Conservation (phyloP, 2,888 invertebrate species). For the Stenurella melanura region DNA sequence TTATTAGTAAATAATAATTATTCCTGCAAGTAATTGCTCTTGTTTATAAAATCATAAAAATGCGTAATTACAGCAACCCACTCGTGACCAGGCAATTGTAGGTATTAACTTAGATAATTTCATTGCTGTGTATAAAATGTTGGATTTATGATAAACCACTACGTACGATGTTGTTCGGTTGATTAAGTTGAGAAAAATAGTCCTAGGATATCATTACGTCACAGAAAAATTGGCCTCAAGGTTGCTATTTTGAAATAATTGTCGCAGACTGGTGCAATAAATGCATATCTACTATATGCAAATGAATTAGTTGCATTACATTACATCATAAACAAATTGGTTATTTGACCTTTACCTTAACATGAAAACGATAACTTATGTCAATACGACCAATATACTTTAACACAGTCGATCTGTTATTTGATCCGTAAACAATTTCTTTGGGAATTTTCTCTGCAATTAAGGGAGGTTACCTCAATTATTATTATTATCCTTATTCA, state of each 20-base stretch:
- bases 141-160: neutral
- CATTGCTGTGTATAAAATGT: neutral
- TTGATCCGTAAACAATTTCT: too few species aligned
- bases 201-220: neutral
- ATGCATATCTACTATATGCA: neutral
- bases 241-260: neutral
- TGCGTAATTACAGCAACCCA: neutral
- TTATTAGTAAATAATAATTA: slow-evolving; percentile 24
- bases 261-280: neutral
- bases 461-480: too few species aligned
- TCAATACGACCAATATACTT: too few species aligned
- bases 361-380: too few species aligned
- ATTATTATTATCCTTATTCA: too few species aligned
- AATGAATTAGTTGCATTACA: neutral
- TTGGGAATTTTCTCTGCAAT: too few species aligned
- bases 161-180: neutral
- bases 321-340: too few species aligned
- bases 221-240: neutral
- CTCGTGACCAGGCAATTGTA: slow-evolving; percentile 4
- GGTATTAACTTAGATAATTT: slow-evolving; percentile 1
- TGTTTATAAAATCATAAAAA: neutral
- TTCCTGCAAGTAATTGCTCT: slow-evolving; percentile 7
- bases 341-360: too few species aligned
- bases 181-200: neutral
- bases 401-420: too few species aligned